Base-by-base conservation (phyloP, 2,888 invertebrate species). In the Himalopsyche kuldschensis region DNA sequence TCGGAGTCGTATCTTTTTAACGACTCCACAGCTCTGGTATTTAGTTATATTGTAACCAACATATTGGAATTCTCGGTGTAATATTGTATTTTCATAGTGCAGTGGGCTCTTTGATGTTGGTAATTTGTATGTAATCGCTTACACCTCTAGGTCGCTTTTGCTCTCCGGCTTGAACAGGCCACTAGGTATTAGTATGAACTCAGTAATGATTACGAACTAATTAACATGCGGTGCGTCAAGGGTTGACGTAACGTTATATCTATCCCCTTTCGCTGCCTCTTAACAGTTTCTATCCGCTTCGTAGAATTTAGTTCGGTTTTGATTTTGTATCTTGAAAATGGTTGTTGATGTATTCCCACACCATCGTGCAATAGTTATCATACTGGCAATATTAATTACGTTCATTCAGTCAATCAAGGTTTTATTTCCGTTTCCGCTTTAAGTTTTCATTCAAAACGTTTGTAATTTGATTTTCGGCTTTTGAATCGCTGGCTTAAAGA, bases 81-180 rank as follows among this genome's bases (percentile, higher is more conserved):
- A 55, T 55, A 55, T 55, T 20, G 55, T 55, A 55, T 55, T 24
- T 55, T 20, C 55, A 55, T 24, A 55, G 55, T 63, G 63, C 35
- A 79, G 10, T 76, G 30, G 63, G 30, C 77, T 10, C 84, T 84
- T 84, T 84, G 84, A 84, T 76, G 81, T 78, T 75, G 46, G 84
- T 84, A 84, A 84, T 84, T 84, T 80, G 80, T 78, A 79, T 84
- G 82, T 84, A 84, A 84, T 79, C 84, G 82, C 82, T 84, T 81
- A 48, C 78, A 31, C 79, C 79, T 78, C 31, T 30, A 24, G 78
- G 55, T 15, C 55, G 55, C 63, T 69, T 80, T 6, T 55, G 55
- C 55, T 55, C 24, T 55, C 55, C 24, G 10, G 55, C 8, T 20
- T 20, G 20, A 55, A 55, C 55, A 55, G 55, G 55, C 20, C 24